These are phyloP conservation scores for chimpanzee (Pan troglodytes) DNA, from an alignment of 2,113 vertebrate species.

Conservation along the genomic window NHGRI_mPanTro3-v2.1_pri NC_072407.2:119022001-119022500, in stretches of 20 bases:
- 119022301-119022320: too few species aligned
- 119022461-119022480: not conserved
- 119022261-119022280: too few species aligned
- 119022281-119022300: too few species aligned
- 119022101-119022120: not conserved
- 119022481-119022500: not conserved
- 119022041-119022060: not conserved
- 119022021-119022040: not conserved
- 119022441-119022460: not conserved
- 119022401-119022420: not conserved
- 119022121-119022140: slow-evolving; percentile 2
- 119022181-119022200: too few species aligned
- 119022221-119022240: too few species aligned
- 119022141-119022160: not conserved
- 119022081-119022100: not conserved
- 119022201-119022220: too few species aligned
- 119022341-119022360: not conserved
- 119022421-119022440: slow-evolving; percentile 4
- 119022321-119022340: not conserved
- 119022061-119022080: not conserved
- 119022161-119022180: too few species aligned
- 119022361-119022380: not conserved
- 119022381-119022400: not conserved
- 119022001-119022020: not conserved
- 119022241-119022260: too few species aligned